Base-by-base conservation (phyloP, 37 sponge, comb jelly and placozoan genomes). In the Beroe ovata region DNA sequence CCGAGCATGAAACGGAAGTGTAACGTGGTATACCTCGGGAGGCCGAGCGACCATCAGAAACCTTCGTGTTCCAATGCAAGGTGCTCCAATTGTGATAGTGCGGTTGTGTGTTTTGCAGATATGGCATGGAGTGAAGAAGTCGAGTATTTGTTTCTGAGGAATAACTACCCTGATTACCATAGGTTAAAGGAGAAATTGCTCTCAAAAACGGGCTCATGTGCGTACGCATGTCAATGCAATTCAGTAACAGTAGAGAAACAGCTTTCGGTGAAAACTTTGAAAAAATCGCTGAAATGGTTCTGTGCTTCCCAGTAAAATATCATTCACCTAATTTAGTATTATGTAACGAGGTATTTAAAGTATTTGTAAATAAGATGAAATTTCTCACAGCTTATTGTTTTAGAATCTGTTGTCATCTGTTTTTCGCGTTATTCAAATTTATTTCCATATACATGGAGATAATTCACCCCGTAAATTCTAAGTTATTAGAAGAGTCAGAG, bases 231-330 rank as follows among this genome's bases (percentile, higher is more conserved):
- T 38, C 71, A 71, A 71, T 71, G 71, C 20, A 71, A 35, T 71
- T 29, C 71, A 35, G 71, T 71, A 33, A 28, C 71, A 20, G 71
- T 71, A 20, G 3, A 35, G 37, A 29, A 8, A 71, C 71, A 36
- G 38, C 8, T 8, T 20, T 20, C 36, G 16, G 36, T 62, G 6
- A 62, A 62, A 6, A 62, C 4, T 62, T 23, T 62, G 63, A 62
- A 62, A 62, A 62, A 62, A 23, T 62, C 36, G 1, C 71, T 71
- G 34, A 71, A 71, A 29, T 71, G 71, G 71, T 71, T 71, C 34
- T 71, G 71, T 71, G 71, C 29, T 30, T 62, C 63, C 26, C 63
- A 62, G 21, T 62, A 62, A 62, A n/a, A n/a, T n/a, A n/a, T n/a
- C n/a, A n/a, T n/a, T n/a, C n/a, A n/a, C n/a, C n/a, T n/a, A n/a